Evolutionary conservation across 2,888 invertebrate species (phyloP), one percentile per base, ranked within the genome.

Genomic region (Drosophila mulleri): DNA sequence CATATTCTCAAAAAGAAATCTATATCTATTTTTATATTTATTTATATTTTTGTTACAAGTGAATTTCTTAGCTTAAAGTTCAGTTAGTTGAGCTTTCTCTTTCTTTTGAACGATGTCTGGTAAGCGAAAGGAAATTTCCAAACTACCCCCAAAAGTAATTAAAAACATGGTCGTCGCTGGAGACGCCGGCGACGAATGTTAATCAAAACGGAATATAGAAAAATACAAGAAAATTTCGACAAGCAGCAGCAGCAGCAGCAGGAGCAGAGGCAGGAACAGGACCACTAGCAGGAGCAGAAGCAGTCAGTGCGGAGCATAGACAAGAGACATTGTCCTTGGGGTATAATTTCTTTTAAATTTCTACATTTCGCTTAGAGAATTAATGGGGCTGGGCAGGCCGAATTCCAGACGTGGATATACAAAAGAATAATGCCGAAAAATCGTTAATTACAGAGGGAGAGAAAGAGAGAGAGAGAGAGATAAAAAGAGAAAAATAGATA

Each of bases 141-240:
- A 87, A 90, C 87, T 86, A 90, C 87, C 87, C 87, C 82, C 80
- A 90, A 90, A 87, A 87, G 87, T 90, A 87, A 87, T 87, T 87
- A 87, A 87, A 89, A 84, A 66, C 76, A 83, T 69, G 69, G 79
- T 76, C 64, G 62, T 69, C 72, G 88, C 67, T 66, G 62, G 84
- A 74, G 86, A 83, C 83, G 84, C 69, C 63, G 56, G 42, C 70
- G 67, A 69, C 84, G 85, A 90, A 90, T 77, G 90, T 81, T 87
- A 88, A 90, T 90, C 86, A 90, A 90, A 90, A 84, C 70, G 67
- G 74, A 82, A 80, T 78, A 73, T 82, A 82, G 70, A 80, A 84
- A 89, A 82, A 84, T 79, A 69, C 70, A 66, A 71, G 70, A 75
- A 78, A 73, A 72, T 67, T 50, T 79, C 65, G 57, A n/a, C n/a